phyloP scores from a whole-genome alignment of 2,113 vertebrate genomes.

The Dromiciops gliroides region DNA sequence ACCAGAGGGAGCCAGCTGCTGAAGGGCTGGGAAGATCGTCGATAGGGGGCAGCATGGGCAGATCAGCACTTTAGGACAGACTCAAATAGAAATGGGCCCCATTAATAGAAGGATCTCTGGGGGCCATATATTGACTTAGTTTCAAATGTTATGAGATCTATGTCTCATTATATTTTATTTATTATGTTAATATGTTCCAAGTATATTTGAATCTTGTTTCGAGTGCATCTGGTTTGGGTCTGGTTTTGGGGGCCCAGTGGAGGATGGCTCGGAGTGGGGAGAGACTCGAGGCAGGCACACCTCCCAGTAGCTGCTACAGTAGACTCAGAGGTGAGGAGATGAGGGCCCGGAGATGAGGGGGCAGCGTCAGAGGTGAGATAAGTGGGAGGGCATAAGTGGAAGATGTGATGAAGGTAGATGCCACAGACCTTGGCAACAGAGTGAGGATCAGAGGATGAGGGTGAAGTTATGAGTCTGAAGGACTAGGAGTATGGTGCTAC shows the following conservation, averaged over 20 bases:
- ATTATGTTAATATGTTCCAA: neutral
- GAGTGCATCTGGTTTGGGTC: neutral
- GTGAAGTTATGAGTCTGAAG: neutral
- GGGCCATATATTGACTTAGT: neutral
- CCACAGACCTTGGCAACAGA: neutral
- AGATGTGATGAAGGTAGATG: neutral
- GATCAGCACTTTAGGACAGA: neutral
- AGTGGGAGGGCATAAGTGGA: neutral
- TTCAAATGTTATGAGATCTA: neutral
- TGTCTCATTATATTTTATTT: neutral
- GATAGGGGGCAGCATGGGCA: too few species aligned
- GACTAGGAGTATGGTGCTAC: too few species aligned
- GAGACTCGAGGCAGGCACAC: neutral
- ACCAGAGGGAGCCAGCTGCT: neutral
- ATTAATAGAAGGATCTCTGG: neutral
- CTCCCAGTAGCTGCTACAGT: neutral
- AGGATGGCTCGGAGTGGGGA: neutral
- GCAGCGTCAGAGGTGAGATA: neutral
- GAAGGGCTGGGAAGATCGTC: neutral
- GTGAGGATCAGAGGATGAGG: neutral
- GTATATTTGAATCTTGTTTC: neutral
- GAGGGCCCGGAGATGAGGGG: neutral
- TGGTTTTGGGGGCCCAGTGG: too few species aligned
- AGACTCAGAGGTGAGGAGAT: neutral
- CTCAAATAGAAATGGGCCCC: neutral